Base-by-base conservation (phyloP, 1,140 invertebrate species). In the Wiebesia pumilae region DNA sequence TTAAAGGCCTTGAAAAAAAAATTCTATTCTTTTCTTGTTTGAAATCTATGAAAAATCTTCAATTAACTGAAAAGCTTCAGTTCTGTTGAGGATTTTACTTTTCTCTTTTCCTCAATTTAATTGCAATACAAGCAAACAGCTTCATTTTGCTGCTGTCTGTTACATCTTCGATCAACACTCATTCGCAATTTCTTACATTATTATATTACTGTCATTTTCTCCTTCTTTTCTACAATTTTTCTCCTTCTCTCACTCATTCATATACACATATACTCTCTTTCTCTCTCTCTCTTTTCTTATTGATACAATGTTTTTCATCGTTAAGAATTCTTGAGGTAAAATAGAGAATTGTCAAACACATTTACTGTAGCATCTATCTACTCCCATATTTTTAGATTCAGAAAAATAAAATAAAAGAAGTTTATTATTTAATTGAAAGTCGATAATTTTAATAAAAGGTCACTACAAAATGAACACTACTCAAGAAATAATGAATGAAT, bases 51-150 rank as follows among this genome's bases (percentile, higher is more conserved):
- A 14, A 69, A 79, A 69, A 85, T 24, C 84, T 81, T 81, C 69
- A 79, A 86, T 86, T 86, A 77, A 81, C 77, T 47, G 67, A 47
- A 77, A 86, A 67, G 79, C 51, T 69, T 38, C 14, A 51, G 6
- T 58, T 65, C 24, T 67, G 27, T 47, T 43, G 14, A 16, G 38
- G 1, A 27, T 27, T 27, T 1, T 62, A 27, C 38, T 69, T 51
- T 82, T 65, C 27, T 79, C 7, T 24, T 77, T 47, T 24, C 30
- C 47, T n/a, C 21, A n/a, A 3, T 77, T 77, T 77, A n/a, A 9
- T n/a, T 51, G 38, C 30, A 10, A 7, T 27, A 65, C 80, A 30
- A 12, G 58, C 35, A 30, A 0, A 3, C 58, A 27, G 6, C 3
- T 12, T 54, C 10, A 2, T 54, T 54, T 27, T 62, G 3, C 27